Percentiles rank a stretch among this genome's conserved stretches.
Evolutionary conservation across 2,113 vertebrate genomes (phyloP).

Genomic region (Syrrhaptes paradoxus): DNA sequence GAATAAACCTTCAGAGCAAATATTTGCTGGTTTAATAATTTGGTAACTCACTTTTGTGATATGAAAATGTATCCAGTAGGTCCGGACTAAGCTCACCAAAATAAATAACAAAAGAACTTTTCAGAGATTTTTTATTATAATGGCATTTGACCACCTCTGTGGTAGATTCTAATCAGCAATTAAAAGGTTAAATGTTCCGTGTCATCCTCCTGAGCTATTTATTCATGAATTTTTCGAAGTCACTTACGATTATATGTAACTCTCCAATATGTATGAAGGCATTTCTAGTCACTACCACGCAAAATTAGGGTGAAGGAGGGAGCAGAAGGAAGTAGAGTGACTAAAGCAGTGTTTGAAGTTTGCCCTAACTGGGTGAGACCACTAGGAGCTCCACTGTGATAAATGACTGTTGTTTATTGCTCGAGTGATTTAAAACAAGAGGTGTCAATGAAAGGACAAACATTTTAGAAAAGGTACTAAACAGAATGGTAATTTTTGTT

Average conservation of each 20-base stretch:
- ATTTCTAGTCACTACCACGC: background rate
- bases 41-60: background rate
- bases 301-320: background rate
- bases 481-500: background rate
- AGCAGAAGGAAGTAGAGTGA: background rate
- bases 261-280: background rate
- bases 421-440: background rate
- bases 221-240: slow-evolving; percentile 28
- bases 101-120: background rate
- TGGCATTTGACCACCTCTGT: background rate
- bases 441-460: background rate
- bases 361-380: background rate
- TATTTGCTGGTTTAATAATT: slow-evolving; percentile 11
- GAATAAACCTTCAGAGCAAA: slow-evolving; percentile 17
- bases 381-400: background rate
- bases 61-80: background rate
- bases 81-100: background rate
- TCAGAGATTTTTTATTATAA: background rate
- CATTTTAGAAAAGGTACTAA: background rate
- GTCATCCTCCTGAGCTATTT: background rate
- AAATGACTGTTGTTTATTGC: background rate
- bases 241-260: background rate
- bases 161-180: background rate
- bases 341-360: background rate
- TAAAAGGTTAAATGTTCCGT: background rate